Conservation (phyloP, 2,888 invertebrate species). For the Cephonodes hylas region DNA sequence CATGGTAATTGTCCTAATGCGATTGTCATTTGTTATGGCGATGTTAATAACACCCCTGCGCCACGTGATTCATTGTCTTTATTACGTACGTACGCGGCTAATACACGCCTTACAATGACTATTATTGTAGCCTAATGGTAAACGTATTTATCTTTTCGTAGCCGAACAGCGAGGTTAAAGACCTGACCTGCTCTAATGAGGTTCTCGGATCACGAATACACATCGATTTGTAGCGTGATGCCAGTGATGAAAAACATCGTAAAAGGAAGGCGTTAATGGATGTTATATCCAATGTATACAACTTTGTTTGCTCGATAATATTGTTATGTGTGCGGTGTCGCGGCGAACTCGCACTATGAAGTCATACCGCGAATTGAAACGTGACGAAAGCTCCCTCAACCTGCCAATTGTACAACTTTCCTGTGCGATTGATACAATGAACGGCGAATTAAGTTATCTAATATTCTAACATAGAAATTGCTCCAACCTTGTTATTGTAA, state of each 20-base stretch:
- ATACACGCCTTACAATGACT: background rate
- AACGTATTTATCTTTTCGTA: background rate
- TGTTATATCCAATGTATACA: background rate
- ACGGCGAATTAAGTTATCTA: background rate
- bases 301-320: background rate
- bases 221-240: background rate
- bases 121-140: background rate
- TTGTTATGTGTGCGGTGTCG: background rate
- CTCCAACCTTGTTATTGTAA: background rate
- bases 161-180: background rate
- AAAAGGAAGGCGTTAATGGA: background rate
- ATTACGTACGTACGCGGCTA: background rate
- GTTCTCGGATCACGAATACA: background rate
- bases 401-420: background rate
- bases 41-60: conserved; percentile 17
- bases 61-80: background rate
- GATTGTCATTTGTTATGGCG: conserved; percentile 18
- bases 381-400: background rate
- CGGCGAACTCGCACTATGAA: background rate
- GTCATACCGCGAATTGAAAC: background rate
- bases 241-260: background rate
- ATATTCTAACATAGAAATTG: background rate
- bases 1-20: conserved; percentile 13
- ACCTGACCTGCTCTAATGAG: background rate
- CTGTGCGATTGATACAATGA: background rate